Evolutionary conservation across 2,797 vertebrate species (phyloP), one percentile per base, ranked within the genome.

Genomic region (Phrynocephalus forsythii): DNA sequence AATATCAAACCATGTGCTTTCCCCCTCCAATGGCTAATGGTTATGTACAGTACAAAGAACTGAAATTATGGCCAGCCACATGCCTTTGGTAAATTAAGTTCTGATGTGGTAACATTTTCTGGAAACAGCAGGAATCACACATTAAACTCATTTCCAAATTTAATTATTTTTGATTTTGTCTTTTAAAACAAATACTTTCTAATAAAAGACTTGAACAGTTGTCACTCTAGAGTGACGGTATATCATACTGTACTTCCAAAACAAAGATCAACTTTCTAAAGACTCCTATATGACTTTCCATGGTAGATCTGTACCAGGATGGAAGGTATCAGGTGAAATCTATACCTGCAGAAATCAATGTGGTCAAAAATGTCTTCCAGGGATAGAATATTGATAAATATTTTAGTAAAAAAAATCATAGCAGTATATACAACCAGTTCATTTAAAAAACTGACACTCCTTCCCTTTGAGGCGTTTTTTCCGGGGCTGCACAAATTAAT

Each of bases 381-480:
- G 83, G 85, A 91, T 89, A 73, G 82, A 92, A 93, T 89, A 93
- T 81, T 82, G 92, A 95, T 91, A 95, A 95, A 91, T 90, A 91
- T 26, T 91, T 88, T 44, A 79, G 87, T 92, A n/a, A 91, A 92
- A 93, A 85, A 69, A 88, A 72, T 80, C n/a, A 24, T 66, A 79
- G 80, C 84, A 92, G 87, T 89, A 87, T 75, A 13, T 0, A 81
- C 1, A 67, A 82, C 22, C 67, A 44, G 66, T 48, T 93, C 91
- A 97, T 94, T 97, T 97, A 63, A 96, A 94, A 90, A 95, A 60
- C 71, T 96, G 96, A 22, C 96, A 95, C 0, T 97, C 97, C 63
- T 97, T 97, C 90, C 91, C 95, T 93, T 97, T 97, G 91, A 97
- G 96, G n/a, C 97, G 97, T 60, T 97, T 97, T 92, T 97, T 97